Evolutionary conservation across 2,797 vertebrate genomes (phyloP), one percentile per base, ranked within the genome.

Genomic region (Echeneis naucrates): DNA sequence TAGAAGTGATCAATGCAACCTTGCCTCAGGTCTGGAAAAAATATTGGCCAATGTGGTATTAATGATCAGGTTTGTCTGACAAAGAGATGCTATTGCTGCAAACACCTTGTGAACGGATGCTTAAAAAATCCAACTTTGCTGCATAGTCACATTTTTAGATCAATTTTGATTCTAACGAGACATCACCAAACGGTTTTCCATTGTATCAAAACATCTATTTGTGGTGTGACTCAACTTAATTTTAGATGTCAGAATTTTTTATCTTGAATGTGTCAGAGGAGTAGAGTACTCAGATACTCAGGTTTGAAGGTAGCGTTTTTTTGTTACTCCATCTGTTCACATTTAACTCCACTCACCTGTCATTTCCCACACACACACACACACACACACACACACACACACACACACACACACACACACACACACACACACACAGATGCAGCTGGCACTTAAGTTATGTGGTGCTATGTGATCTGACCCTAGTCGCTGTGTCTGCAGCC

Each of bases 391-490:
- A n/a, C 57, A 75, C 73, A 77, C 59, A 71, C 57, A 75, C 73
- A 77, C 59, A 71, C n/a, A n/a, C 77, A 72, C 68, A 74, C 50
- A 59, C 77, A 72, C 68, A 74, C 50, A 59, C 77, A 72, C 68
- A 74, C 50, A 59, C 77, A 72, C 68, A 74, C 50, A 59, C 57
- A 75, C 73, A 77, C 59, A 71, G 19, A 83, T 40, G 62, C 76
- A 89, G 79, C 84, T 85, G 90, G 88, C 84, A 79, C 85, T 90
- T 33, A 13, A 89, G 87, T 71, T 83, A 92, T 92, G 89, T 62
- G 51, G 76, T 79, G 71, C 82, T 88, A 83, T 89, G 92, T 88
- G 90, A 93, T 90, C 78, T 90, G 91, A 93, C 83, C 86, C 92
- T 44, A 74, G 85, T 81, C 78, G 86, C 88, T 82, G 84, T 88